phyloP scores from a whole-genome alignment of 2,113 vertebrate genomes.

The Neogale vison region DNA sequence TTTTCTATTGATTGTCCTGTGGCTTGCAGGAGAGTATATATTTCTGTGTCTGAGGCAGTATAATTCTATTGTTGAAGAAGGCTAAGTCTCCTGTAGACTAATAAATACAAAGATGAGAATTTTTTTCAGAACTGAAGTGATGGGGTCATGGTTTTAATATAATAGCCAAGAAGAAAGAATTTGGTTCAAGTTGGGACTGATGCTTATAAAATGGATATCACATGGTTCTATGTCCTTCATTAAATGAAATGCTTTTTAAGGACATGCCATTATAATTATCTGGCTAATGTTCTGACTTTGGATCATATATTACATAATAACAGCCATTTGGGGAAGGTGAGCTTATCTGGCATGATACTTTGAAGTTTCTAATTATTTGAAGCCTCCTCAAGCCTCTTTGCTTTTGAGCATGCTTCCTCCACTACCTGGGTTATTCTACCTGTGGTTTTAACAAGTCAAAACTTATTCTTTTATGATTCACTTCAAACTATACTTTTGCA shows the following conservation, averaged over 20 bases:
- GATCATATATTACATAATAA: neutral
- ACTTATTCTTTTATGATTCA: neutral
- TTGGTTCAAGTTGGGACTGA: neutral
- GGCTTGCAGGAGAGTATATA: slow-evolving; percentile 22
- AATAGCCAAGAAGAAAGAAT: neutral
- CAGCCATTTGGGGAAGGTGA: neutral
- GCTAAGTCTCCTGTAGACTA: neutral
- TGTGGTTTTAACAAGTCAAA: neutral
- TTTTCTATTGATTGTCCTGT: slow-evolving; percentile 64
- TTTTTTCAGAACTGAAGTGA: neutral
- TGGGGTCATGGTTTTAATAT: neutral
- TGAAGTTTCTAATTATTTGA: neutral
- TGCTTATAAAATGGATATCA: neutral
- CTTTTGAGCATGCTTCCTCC: neutral
- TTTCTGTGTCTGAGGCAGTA: slow-evolving; percentile 45
- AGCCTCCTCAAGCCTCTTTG: neutral
- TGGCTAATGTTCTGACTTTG: neutral
- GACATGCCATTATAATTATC: neutral
- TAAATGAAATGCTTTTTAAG: neutral
- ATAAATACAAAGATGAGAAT: slow-evolving; percentile 18
- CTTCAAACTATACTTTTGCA: neutral
- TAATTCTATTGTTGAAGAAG: slow-evolving; percentile 6
- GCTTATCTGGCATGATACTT: neutral
- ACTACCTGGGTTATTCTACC: neutral
- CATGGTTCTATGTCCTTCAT: neutral